Conservation (phyloP, 2,888 invertebrate species). For the Eulithis testata region DNA sequence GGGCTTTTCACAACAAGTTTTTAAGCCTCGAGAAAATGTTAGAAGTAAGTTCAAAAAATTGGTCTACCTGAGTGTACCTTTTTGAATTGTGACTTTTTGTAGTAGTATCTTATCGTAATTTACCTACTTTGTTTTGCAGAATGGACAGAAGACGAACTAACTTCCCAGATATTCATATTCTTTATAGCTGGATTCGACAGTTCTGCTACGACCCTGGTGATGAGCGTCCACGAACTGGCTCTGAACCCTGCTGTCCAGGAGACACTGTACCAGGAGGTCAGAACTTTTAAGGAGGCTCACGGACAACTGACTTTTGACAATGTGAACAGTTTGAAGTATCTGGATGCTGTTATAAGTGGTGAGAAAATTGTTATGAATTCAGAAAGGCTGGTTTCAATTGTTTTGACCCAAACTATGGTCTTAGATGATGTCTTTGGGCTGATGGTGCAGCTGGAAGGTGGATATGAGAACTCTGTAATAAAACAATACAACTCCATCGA, state of each 20-base stretch:
- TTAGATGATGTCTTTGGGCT: no score
- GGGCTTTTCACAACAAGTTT: conserved; percentile 41
- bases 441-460: no score
- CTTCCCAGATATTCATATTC: conserved; percentile 71
- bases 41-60: conserved; percentile 13
- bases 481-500: no score
- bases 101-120: no score
- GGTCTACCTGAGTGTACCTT: background rate
- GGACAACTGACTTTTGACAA: conserved; percentile 53
- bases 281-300: conserved; percentile 46
- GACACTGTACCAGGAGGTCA: conserved; percentile 66
- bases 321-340: conserved; percentile 58
- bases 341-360: conserved; percentile 66
- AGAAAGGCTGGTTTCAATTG: no score
- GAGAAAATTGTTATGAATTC: background rate
- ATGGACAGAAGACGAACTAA: conserved; percentile 65
- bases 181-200: conserved; percentile 73
- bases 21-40: conserved; percentile 11
- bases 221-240: conserved; percentile 59
- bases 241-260: conserved; percentile 68
- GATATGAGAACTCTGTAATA: no score
- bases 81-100: background rate
- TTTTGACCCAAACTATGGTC: no score
- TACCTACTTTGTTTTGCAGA: conserved; percentile 48
- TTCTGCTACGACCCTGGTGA: conserved; percentile 58